These are phyloP conservation scores for Formica aserva DNA, from an alignment of 2,888 invertebrate genomes.

Conservation along the genomic window DNA sequence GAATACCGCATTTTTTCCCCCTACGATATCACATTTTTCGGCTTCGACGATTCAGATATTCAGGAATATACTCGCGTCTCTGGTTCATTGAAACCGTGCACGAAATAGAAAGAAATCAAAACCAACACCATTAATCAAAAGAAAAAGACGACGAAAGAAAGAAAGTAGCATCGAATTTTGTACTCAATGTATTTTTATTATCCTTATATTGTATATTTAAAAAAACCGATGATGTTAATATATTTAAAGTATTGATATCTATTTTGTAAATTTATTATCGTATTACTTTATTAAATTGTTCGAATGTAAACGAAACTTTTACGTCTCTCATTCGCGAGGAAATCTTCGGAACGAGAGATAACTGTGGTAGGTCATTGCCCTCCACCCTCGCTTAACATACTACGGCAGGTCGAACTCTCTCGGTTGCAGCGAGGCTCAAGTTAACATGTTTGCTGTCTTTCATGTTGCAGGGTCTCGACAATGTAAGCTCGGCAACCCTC, in stretches of 20 bases:
- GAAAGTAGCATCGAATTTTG: background rate
- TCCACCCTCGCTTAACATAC: slow-evolving; percentile 3
- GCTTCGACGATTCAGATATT: background rate
- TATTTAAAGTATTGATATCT: background rate
- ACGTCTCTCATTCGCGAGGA: background rate
- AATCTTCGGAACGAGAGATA: background rate
- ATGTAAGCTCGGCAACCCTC: slow-evolving; percentile 87
- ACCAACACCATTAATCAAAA: background rate
- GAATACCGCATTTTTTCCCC: slow-evolving; percentile 28
- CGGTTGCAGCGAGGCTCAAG: background rate
- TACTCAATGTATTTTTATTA: background rate
- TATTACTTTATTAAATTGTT: background rate
- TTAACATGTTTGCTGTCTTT: slow-evolving; percentile 31
- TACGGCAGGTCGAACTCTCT: background rate
- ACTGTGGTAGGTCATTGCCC: slow-evolving; percentile 12
- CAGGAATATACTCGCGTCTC: slow-evolving; percentile 2
- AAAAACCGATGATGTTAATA: background rate
- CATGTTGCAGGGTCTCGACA: slow-evolving; percentile 91
- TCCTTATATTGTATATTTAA: background rate
- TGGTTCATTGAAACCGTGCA: background rate
- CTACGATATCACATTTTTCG: slow-evolving; percentile 3
- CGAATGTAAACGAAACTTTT: background rate
- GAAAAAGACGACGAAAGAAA: background rate
- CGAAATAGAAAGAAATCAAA: background rate
- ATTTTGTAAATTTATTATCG: background rate